Evolutionary conservation across 2,797 vertebrate species (phyloP), one percentile per base, ranked within the genome.

Genomic region (Hyperoplus immaculatus): DNA sequence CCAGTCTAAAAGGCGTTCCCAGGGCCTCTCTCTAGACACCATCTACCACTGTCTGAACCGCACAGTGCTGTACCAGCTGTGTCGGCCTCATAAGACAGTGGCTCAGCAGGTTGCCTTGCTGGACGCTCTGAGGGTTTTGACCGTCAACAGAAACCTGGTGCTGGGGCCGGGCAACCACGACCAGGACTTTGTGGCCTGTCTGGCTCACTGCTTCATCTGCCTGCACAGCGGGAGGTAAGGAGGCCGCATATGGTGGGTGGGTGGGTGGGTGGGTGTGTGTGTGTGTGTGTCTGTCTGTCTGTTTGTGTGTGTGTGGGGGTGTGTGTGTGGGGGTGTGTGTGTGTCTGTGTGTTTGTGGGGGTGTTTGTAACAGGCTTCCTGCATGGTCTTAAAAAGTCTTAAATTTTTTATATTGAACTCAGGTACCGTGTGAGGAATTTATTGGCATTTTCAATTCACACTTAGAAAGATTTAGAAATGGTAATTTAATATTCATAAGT

Each of bases 31-130:
- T 0, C 94, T 99, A 81, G 98, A 99, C 88, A 93, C 97, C 0
- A 96, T 99, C 88, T 99, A 99, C 89, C 98, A 99, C 94, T 98
- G 98, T 89, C 93, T 99, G 91, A 99, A 99, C 87, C 96, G 98
- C 80, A 99, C 98, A 18, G 97, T 99, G 83, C 95, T 99, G 29
- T 99, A 99, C 88, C 98, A 99, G 92, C 97, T 99, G 79, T 99
- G 97, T 13, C 95, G 98, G 71, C 95, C 98, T 0, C 98, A 99
- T 92, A 99, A 99, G 95, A 99, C 97, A 0, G 97, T 99, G 0
- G 96, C 98, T 0, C 98, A 99, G 94, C 98, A 99, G 94, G 98
- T 99, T 71, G 96, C 97, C 55, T 95, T 99, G 84, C 95, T 99
- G 13, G 98, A 99, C 75, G 96, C 97, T 0, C 93, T 99, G 64